Conservation (phyloP, 2,113 vertebrate genomes). For the Hydropotes inermis region DNA sequence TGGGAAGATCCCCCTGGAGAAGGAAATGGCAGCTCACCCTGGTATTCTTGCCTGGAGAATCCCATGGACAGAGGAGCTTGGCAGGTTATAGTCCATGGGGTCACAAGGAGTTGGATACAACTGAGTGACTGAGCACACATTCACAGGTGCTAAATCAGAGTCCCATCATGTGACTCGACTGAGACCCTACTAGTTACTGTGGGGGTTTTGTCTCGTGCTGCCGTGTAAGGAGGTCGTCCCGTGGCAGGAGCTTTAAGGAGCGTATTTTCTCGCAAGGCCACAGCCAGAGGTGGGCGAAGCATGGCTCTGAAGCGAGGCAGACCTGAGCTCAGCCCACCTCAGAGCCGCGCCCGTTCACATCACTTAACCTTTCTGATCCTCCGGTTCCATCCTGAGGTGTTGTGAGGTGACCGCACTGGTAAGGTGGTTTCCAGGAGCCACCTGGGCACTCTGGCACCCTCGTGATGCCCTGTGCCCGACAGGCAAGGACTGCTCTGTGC, state of each 20-base stretch:
- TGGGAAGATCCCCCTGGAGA: neutral
- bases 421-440: neutral
- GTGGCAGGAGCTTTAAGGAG: neutral
- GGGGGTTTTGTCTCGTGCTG: neutral
- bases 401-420: neutral
- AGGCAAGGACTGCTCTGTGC: neutral
- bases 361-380: neutral
- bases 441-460: rapidly evolving
- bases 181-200: neutral
- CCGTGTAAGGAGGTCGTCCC: neutral
- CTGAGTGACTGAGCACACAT: neutral
- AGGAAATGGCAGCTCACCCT: neutral
- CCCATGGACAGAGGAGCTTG: neutral
- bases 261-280: neutral
- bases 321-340: neutral
- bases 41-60: neutral
- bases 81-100: neutral
- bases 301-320: neutral
- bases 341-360: neutral
- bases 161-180: neutral
- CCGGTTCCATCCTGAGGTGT: neutral
- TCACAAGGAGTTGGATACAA: neutral
- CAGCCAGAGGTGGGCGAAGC: neutral
- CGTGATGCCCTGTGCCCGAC: neutral
- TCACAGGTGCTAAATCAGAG: neutral